Percentiles rank a stretch among this genome's conserved stretches.
Evolutionary conservation across 1,140 invertebrate species (phyloP).

Genomic region (Pogonus chalceus): DNA sequence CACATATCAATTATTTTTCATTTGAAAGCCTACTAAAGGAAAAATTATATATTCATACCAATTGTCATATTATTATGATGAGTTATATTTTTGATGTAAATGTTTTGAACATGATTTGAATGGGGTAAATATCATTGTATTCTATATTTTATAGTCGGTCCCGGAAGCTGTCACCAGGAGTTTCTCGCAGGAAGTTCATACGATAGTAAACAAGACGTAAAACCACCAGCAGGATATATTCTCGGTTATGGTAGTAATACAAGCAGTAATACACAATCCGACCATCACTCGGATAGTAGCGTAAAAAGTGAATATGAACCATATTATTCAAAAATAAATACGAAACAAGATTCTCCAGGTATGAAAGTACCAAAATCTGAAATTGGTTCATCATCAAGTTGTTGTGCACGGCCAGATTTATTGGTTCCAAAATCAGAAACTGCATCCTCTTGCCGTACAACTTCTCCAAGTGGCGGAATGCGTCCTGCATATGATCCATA

Average conservation of each 20-base stretch:
- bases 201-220: constrained; percentile 23
- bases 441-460: constrained; percentile 37
- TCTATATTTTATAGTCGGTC: not conserved
- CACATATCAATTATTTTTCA: too few species aligned
- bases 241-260: constrained; percentile 22
- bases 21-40: too few species aligned
- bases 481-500: constrained; percentile 49
- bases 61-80: too few species aligned
- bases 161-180: not conserved
- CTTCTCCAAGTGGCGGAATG: constrained; percentile 37
- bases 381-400: constrained; percentile 36
- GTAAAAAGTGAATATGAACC: constrained; percentile 36
- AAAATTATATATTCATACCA: too few species aligned
- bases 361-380: constrained; percentile 44
- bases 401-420: constrained; percentile 45
- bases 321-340: constrained; percentile 35
- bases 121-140: too few species aligned
- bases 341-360: constrained; percentile 29
- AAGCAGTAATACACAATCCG: constrained; percentile 4
- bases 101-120: too few species aligned
- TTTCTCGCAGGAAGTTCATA: not conserved
- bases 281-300: constrained; percentile 14
- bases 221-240: constrained; percentile 26
- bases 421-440: constrained; percentile 53
- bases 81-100: too few species aligned